Evolutionary conservation across 2,888 invertebrate species (phyloP), one percentile per base, ranked within the genome.

Genomic region (Drosophila testacea): DNA sequence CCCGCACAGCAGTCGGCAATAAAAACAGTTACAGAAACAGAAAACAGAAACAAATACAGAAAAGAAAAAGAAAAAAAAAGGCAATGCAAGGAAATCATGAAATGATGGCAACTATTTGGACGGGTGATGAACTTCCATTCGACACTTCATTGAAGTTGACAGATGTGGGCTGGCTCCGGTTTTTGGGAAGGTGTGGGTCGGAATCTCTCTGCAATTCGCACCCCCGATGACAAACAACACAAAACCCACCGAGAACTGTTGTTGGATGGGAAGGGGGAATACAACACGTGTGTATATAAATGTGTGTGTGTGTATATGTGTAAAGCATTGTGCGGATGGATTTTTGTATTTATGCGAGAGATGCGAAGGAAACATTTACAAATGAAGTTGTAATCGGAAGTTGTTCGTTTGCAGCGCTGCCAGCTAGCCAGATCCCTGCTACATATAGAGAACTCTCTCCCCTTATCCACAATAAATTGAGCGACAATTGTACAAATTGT

Each of bases 381-480:
- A 91, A 91, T 91, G 89, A 91, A 91, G 91, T 91, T 90, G 91
- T 90, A 91, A 91, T 91, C 91, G 91, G 91, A 91, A 91, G 91
- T 91, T 89, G 87, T 91, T 91, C 91, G 91, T 91, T 91, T 91
- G 91, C 83, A 73, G 77, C 70, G 61, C 74, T 46, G 68, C 65
- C 64, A 52, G 42, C 27, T n/a, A 38, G 22, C 42, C 65, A 13
- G 11, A 32, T n/a, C 16, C 36, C 22, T 30, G 27, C 48, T 10
- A 11, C 34, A 16, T 30, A 6, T 32, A 22, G 22, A 22, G 22
- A 22, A 22, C 32, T 6, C 6, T 32, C 46, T 28, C 50, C 66
- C 44, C 50, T 50, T 70, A 66, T 70, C 56, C 44, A 68, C 68
- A 72, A 89, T 88, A 90, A 83, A 89, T 89, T 88, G 88, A 78